Conservation (phyloP, 2,113 vertebrate species). For the Indicator maculatus region DNA sequence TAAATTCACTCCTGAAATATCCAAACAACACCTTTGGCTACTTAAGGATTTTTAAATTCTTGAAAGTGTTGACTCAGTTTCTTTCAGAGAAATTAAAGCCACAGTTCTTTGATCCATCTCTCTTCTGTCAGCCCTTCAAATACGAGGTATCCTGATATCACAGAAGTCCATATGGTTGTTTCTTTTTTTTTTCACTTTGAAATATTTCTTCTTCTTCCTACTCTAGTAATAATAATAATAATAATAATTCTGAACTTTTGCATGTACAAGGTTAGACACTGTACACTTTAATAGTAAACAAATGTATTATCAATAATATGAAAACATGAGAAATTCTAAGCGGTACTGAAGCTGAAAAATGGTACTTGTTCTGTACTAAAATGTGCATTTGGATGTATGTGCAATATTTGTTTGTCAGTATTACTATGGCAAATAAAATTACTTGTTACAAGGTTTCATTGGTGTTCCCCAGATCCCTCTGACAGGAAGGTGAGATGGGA, state of each 20-base stretch:
- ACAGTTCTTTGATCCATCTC: neutral
- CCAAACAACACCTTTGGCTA: neutral
- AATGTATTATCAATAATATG: too few species aligned
- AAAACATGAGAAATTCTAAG: neutral
- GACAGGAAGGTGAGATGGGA: rapidly evolving
- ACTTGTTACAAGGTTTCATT: neutral
- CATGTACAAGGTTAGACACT: neutral
- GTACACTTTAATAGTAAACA: too few species aligned
- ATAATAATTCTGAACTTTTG: neutral
- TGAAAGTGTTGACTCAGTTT: neutral
- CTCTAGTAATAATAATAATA: neutral
- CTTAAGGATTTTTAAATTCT: neutral
- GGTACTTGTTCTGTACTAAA: neutral
- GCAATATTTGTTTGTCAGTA: neutral
- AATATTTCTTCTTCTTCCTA: neutral
- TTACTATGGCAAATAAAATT: neutral
- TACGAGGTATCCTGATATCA: neutral
- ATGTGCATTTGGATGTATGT: neutral
- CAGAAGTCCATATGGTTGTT: neutral
- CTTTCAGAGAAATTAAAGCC: neutral
- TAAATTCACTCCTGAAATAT: neutral
- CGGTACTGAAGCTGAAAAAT: neutral
- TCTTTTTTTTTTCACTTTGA: neutral
- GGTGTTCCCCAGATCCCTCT: rapidly evolving
- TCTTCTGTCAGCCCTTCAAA: neutral